Conservation (phyloP, 1,140 invertebrate genomes). For the Patella vulgata region DNA sequence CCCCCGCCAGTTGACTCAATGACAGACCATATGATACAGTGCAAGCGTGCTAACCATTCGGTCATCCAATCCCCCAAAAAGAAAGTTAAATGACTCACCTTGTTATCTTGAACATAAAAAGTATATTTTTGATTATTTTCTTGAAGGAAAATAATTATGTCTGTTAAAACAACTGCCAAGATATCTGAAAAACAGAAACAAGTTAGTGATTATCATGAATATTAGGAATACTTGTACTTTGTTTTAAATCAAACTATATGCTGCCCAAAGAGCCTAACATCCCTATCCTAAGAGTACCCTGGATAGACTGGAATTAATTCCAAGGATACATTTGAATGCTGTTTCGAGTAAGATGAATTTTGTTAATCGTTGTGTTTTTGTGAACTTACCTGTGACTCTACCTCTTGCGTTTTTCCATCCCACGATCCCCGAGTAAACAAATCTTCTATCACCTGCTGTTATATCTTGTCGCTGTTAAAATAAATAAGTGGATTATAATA, state of each 20-base stretch:
- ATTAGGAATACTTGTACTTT: not conserved
- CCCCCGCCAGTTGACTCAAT: no score
- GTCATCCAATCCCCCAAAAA: no score
- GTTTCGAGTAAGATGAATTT: not conserved
- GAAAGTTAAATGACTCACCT: conserved; percentile 65
- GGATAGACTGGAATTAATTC: no score
- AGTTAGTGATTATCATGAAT: not conserved
- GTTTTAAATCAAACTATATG: no score
- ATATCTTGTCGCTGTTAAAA: conserved; percentile 83
- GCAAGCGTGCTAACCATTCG: no score
- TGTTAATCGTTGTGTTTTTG: not conserved
- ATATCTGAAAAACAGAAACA: conserved; percentile 69
- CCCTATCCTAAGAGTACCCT: no score
- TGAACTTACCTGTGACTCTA: conserved; percentile 59
- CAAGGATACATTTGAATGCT: no score
- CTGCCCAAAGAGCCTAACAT: no score
- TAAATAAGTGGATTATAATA: not conserved
- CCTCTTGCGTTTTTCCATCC: conserved; percentile 65
- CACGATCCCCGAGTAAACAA: conserved; percentile 69
- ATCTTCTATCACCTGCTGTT: conserved; percentile 80
- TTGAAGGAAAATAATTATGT: conserved; percentile 89
- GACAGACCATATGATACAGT: no score
- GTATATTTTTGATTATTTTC: conserved; percentile 82
- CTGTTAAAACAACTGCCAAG: conserved; percentile 87
- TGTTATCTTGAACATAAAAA: conserved; percentile 70